Base-by-base conservation (phyloP, 35 echinoderm and acorn worm genomes). In the Lytechinus variegatus region DNA sequence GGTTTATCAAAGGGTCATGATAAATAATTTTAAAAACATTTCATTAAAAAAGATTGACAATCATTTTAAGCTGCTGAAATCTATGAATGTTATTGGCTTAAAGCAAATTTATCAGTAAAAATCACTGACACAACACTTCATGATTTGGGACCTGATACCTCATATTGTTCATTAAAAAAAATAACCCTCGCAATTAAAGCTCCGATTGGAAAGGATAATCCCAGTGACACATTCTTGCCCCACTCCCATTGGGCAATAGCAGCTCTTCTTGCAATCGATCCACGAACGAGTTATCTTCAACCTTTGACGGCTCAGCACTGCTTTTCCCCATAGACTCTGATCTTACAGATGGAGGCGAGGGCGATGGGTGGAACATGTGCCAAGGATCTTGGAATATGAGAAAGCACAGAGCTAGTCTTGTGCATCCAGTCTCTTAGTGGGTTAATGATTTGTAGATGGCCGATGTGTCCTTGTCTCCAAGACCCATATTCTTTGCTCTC, bases 391-490 rank as follows among this genome's bases (percentile, higher is more conserved):
- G 88, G 88, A 90, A 90, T 90, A 90, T 90, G 88, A 90, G 52
- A 54, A 52, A 52, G 88, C 28, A 54, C 88, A 90, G 92, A 93
- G 54, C 53, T 93, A 93, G 92, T 28, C 92, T 93, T 57, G 95
- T 89, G 94, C 52, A 5, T 89, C 96, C 57, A 94, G 87, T 28
- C 94, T 94, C 96, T 58, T 93, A 96, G 91, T 95, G 86, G 19
- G 55, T 88, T 19, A 96, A 56, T n/a, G 96, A 86, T 56, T 96
- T 96, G 28, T 96, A 96, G n/a, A 96, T 88, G 12, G 96, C 96
- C 52, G 96, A 96, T 29, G 94, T 96, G 88, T 96, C 96, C 28
- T 94, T 96, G 86, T 96, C 96, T n/a, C 96, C 96, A 27, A 96
- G 94, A 8, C 96, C 96, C 86, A 95, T 56, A 57, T 96, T 96